Base-by-base conservation (phyloP, 2,797 vertebrate species). In the Catamblyrhynchus diadema region DNA sequence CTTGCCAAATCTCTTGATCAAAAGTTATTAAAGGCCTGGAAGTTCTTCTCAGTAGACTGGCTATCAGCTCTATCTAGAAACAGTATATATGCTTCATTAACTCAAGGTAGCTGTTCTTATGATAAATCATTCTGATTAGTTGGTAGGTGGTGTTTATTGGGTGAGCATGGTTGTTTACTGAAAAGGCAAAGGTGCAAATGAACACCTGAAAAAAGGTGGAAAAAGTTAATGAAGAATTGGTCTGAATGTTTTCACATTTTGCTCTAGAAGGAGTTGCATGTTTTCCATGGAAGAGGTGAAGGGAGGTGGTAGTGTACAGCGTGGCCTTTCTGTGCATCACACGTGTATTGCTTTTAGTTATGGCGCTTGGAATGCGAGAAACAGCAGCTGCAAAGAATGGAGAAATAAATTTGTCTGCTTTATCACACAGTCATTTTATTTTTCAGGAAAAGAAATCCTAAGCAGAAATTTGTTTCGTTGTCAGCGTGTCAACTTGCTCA, bases 301-400 rank as follows among this genome's bases (percentile, higher is more conserved):
- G 41, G 24, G 12, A 71, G 23, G 15, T 10, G 21, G 22, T 35
- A 18, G 14, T 42, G 6, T 30, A 3, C 14, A 23, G 33, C 0
- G 0, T 30, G 50, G 19, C 20, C 20, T 60, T 75, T 53, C 28
- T 51, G 23, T 53, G 59, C 28, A 41, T 60, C 45, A 6, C 23
- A 9, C 4, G 0, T 27, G 2, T 44, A 2, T 47, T 2, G 1
- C 22, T 66, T 73, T 42, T 44, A 48, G 33, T 20, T 59, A 16
- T 0, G 14, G 20, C 22, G 16, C 15, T 65, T 35, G 12, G 3
- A 54, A 35, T 57, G 33, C 28, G 35, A 81, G 35, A 71, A 89
- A 71, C n/a, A 45, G 66, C 19, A 81, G 15, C 77, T 77, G 13
- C 3, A 3, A 50, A 35, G 24, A 27, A 22, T 78, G 35, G 37